Conservation (phyloP, 1,140 invertebrate genomes). For the Zaprionus ornatus region DNA sequence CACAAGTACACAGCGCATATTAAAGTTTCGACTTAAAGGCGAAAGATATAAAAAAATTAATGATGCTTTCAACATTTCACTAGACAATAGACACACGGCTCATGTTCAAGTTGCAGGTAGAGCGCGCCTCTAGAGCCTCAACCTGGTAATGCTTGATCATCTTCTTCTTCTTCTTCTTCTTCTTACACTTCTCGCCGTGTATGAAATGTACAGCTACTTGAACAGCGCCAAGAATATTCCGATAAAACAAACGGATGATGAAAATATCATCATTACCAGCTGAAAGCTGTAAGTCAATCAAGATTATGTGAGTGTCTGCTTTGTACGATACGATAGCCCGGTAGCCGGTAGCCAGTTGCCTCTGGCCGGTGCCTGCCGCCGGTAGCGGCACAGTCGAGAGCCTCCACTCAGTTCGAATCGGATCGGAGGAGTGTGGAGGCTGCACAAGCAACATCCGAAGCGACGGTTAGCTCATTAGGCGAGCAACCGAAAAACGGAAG, state of each 20-base stretch:
- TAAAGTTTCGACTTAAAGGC: conserved; percentile 42
- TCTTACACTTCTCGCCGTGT: conserved; percentile 11
- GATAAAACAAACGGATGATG: conserved; percentile 62
- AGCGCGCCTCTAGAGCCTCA: too few relatives aligned
- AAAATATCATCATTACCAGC: conserved; percentile 58
- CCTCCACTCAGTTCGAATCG: background rate
- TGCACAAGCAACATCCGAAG: conserved; percentile 44
- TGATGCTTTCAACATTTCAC: conserved; percentile 81
- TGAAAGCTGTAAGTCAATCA: conserved; percentile 53
- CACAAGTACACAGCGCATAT: conserved; percentile 27
- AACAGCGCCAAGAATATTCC: conserved; percentile 48
- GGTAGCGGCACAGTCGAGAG: conserved; percentile 11
- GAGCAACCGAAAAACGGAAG: conserved; percentile 17
- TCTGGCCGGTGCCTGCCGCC: background rate
- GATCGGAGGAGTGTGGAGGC: conserved; percentile 5
- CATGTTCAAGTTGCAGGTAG: conserved; percentile 54
- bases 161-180: background rate
- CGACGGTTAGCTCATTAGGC: conserved; percentile 48
- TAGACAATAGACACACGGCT: conserved; percentile 57
- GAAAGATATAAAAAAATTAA: conserved; percentile 68
- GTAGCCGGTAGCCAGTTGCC: conserved; percentile 11
- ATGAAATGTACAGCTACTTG: conserved; percentile 70
- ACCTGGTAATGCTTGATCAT: background rate
- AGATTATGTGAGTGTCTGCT: conserved; percentile 34
- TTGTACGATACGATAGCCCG: conserved; percentile 5